Evolutionary conservation across 2,888 invertebrate species (phyloP).

Genomic region (Steinernema hermaphroditum): DNA sequence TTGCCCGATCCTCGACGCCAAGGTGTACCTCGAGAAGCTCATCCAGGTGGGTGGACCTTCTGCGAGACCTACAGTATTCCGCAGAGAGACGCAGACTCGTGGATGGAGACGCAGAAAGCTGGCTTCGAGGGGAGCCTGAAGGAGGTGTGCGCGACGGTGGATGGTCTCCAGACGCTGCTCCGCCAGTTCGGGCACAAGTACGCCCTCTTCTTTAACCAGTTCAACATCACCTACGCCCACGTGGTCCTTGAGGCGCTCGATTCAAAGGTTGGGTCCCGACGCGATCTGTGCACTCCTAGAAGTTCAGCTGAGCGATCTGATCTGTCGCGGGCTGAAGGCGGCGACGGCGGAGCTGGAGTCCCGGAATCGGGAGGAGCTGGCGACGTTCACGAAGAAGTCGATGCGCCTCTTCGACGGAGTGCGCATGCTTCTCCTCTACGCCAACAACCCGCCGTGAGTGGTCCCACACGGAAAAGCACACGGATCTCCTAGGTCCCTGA

Average conservation of each 20-base stretch:
- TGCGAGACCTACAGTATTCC: neutral
- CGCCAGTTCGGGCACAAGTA: slow-evolving; percentile 26
- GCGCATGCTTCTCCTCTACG: slow-evolving; percentile 17
- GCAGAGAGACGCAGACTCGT: slow-evolving; percentile 9
- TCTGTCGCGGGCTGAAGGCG: neutral
- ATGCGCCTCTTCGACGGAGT: slow-evolving; percentile 46
- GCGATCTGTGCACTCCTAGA: no score
- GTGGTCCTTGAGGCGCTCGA: slow-evolving; percentile 20
- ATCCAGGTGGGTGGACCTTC: neutral
- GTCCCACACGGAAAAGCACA: neutral
- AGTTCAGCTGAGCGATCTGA: slow-evolving; percentile 1
- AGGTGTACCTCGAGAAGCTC: neutral
- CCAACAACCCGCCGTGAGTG: slow-evolving; percentile 21
- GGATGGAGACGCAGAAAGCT: neutral
- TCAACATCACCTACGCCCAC: slow-evolving; percentile 20
- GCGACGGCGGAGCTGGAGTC: slow-evolving; percentile 32
- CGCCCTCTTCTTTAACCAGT: slow-evolving; percentile 26
- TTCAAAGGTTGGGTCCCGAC: neutral
- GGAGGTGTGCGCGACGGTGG: slow-evolving; percentile 1
- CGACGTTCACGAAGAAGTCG: slow-evolving; percentile 41
- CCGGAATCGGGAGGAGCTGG: slow-evolving; percentile 36
- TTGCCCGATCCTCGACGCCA: slow-evolving; percentile 14
- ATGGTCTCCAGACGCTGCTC: neutral
- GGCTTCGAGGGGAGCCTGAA: neutral
- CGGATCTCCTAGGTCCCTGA: neutral